A percentile compares a stretch with the other conserved stretches of the same genome.
phyloP scores from a whole-genome alignment of 2,113 vertebrate genomes.

The Phycodurus eques region DNA sequence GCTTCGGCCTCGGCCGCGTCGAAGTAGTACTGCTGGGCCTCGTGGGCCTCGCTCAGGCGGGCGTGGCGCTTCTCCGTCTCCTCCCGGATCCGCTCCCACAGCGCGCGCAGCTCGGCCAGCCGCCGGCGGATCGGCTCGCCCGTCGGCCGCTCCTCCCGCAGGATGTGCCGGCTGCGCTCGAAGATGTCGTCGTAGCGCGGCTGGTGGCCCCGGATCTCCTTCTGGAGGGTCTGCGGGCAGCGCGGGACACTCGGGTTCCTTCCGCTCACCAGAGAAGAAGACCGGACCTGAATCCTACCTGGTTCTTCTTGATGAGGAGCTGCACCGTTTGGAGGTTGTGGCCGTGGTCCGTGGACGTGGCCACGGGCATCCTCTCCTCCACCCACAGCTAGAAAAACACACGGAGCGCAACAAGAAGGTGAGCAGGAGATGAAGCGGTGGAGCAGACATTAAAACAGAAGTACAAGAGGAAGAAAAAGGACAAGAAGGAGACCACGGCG shows the following conservation, averaged over 20 bases:
- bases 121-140: constrained; percentile 82
- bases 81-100: constrained; percentile 86
- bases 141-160: constrained; percentile 77
- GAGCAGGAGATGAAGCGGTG: neutral
- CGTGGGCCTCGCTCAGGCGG: constrained; percentile 89
- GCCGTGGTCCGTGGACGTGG: constrained; percentile 94
- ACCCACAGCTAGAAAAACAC: constrained; percentile 66
- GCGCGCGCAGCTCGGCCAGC: constrained; percentile 80
- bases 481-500: neutral
- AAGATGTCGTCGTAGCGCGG: constrained; percentile 95
- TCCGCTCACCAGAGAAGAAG: neutral
- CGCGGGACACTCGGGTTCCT: neutral
- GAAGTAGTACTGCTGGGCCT: constrained; percentile 97
- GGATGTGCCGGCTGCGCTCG: constrained; percentile 87
- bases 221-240: constrained; percentile 88
- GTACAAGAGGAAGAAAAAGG: neutral
- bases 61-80: constrained; percentile 89
- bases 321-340: constrained; percentile 98
- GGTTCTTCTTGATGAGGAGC: constrained; percentile 98
- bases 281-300: constrained; percentile 70
- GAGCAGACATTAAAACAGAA: neutral
- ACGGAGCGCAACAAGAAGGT: neutral
- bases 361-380: constrained; percentile 91
- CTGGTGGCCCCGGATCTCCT: constrained; percentile 97
- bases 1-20: constrained; percentile 95